Evolutionary conservation across 2,113 vertebrate species (phyloP), one percentile per base, ranked within the genome.

Genomic region (Triplophysa rosa): DNA sequence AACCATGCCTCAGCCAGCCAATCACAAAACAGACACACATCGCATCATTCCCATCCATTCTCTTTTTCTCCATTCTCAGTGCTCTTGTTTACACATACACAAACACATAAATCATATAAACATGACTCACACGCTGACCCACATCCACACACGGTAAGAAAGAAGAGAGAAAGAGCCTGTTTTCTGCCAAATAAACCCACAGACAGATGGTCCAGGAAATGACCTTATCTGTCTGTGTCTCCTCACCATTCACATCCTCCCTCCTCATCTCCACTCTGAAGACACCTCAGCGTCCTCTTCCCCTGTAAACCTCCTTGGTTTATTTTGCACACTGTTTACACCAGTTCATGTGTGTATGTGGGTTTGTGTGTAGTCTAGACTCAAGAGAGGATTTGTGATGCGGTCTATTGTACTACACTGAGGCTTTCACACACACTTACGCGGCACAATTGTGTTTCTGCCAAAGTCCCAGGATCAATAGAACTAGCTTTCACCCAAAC

Each of bases 1-100:
- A 82, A 82, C 80, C 73, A 86, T 85, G 88, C 89, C 88, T 88
- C 79, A 90, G 87, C 87, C 90, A 91, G 85, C 88, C 88, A 88
- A 90, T 23, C 9, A 23, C 91, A 91, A 89, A 90, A 90, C 88
- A 80, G 67, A 77, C 78, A 87, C 73, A 66, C 67, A 76, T 26
- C 84, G 85, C 73, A 78, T 87, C 87, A 83, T 77, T 79, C 14
- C 4, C 37, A 54, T 66, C 49, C 62, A 52, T 69, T 78, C 56
- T 71, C 42, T 65, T 75, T 79, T 37, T 61, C 67, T 13, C 23
- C 58, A 62, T 79, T 54, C 29, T 4, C 52, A 47, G 14, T 7
- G 49, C 37, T 56, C 52, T 29, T 49, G 19, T 9, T 54, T 19
- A 26, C 54, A 59, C 11, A 37, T 16, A 49, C 26, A 73, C 69